Evolutionary conservation across 2,797 vertebrate genomes (phyloP).

Genomic region (Sebastes taczanowskii): DNA sequence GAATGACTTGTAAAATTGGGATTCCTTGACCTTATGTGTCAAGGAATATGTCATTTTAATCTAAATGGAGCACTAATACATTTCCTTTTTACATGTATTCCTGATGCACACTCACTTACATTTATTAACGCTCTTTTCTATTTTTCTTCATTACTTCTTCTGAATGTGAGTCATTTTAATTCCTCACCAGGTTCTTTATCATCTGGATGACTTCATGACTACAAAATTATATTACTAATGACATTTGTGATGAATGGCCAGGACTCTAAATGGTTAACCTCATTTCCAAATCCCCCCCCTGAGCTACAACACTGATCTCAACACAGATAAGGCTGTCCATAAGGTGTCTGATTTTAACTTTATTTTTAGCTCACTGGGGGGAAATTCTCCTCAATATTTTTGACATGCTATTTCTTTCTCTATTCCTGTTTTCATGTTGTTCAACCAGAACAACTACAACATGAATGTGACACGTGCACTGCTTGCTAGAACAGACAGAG

Average conservation of each 20-base stretch:
- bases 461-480: background rate
- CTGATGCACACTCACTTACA: background rate
- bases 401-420: background rate
- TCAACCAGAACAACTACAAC: background rate
- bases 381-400: background rate
- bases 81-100: background rate
- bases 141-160: background rate
- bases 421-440: background rate
- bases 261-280: constrained; percentile 33
- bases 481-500: background rate
- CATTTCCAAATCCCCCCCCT: constrained; percentile 32
- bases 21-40: background rate
- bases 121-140: background rate
- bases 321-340: constrained; percentile 18
- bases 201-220: constrained; percentile 18
- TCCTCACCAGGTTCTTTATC: background rate
- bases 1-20: background rate
- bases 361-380: background rate
- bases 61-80: background rate
- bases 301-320: constrained; percentile 24
- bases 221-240: constrained; percentile 51
- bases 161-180: background rate
- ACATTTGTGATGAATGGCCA: constrained; percentile 42
- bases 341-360: constrained; percentile 16
- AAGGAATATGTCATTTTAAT: background rate